Evolutionary conservation across 2,113 vertebrate species (phyloP).

Genomic region (Semicossyphus pulcher): DNA sequence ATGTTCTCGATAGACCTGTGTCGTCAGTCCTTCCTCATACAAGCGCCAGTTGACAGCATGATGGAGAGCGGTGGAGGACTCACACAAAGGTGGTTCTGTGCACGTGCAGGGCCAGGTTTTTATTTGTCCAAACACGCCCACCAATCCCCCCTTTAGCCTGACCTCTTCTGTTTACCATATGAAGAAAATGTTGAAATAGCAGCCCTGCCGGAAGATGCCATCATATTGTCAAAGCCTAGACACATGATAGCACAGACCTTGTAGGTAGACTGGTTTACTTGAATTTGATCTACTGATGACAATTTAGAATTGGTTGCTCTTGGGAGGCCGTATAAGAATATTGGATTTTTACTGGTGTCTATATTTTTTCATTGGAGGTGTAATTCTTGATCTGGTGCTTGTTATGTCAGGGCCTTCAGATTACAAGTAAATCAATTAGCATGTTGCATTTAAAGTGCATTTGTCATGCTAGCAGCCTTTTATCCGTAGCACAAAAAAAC

Average conservation of each 20-base stretch:
- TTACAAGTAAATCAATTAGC: slow-evolving; percentile 20
- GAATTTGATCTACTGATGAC: neutral
- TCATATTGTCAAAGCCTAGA: slow-evolving; percentile 4
- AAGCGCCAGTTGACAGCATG: slow-evolving; percentile 64
- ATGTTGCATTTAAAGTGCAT: neutral
- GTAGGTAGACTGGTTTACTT: neutral
- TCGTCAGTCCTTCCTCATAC: slow-evolving; percentile 62
- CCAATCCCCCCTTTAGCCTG: slow-evolving; percentile 13
- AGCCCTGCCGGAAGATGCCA: neutral
- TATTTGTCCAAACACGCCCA: slow-evolving; percentile 43
- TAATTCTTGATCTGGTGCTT: neutral
- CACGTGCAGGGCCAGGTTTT: slow-evolving; percentile 31
- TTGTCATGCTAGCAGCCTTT: neutral
- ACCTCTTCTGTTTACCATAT: slow-evolving; percentile 38
- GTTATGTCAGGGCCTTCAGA: neutral
- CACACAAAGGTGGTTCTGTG: slow-evolving; percentile 69
- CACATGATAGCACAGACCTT: neutral
- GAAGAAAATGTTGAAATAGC: slow-evolving; percentile 25
- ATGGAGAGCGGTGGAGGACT: slow-evolving; percentile 48
- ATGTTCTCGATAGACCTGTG: slow-evolving; percentile 60
- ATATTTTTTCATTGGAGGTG: neutral
- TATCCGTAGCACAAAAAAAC: neutral
- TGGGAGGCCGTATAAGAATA: too few relatives aligned
- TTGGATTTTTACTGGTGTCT: neutral
- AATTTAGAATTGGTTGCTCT: neutral